A percentile compares a stretch with the other conserved stretches of the same genome.
Evolutionary conservation across 2,113 vertebrate species (phyloP).

Genomic region (Menura novaehollandiae): DNA sequence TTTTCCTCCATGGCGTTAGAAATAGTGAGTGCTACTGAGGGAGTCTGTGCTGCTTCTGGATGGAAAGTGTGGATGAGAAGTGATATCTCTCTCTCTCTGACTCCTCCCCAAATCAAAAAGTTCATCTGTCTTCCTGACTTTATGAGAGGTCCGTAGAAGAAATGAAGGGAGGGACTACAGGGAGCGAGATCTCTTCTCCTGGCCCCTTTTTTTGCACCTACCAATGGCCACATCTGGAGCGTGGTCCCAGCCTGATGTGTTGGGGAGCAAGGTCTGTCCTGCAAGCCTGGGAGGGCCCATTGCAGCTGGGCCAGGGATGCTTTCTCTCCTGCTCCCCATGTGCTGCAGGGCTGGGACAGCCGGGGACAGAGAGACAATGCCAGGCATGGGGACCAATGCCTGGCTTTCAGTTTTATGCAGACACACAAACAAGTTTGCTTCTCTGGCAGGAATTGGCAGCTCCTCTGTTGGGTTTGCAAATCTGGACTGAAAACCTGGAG

Average conservation of each 20-base stretch:
- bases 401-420: background rate
- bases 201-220: background rate
- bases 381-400: background rate
- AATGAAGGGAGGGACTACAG: background rate
- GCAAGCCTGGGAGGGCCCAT: background rate
- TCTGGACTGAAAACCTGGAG: slow-evolving; percentile 7
- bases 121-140: background rate
- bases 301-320: background rate
- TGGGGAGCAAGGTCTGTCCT: background rate
- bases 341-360: accelerated
- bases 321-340: background rate
- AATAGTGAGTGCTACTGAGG: background rate
- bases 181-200: accelerated
- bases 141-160: background rate
- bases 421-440: background rate
- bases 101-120: background rate
- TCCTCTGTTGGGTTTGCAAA: background rate
- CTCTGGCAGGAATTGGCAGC: background rate
- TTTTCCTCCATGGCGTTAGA: background rate
- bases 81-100: background rate
- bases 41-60: background rate
- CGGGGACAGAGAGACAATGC: background rate
- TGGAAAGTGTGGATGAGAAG: background rate
- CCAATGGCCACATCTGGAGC: background rate
- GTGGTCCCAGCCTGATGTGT: background rate